Conservation (phyloP, 2,888 invertebrate genomes). For the Prosopocoilus inquinatus region DNA sequence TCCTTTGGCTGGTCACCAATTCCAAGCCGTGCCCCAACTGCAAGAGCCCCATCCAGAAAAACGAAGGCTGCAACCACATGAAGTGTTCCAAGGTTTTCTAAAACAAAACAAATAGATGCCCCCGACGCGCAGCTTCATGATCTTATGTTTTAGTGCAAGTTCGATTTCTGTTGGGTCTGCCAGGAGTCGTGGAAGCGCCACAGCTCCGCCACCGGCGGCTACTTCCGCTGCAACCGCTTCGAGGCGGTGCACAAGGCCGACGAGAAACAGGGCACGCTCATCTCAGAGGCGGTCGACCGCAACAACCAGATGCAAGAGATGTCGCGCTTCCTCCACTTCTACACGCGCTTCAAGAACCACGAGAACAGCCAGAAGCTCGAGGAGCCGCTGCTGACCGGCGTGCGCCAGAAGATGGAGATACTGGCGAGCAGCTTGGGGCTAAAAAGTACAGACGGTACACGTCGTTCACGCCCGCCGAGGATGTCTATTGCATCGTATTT, state of each 20-base stretch:
- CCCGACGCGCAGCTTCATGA: background rate
- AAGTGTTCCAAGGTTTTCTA: constrained; percentile 63
- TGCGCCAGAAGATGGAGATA: constrained; percentile 62
- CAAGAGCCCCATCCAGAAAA: constrained; percentile 69
- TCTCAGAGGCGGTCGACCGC: constrained; percentile 59
- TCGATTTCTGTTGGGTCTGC: constrained; percentile 73
- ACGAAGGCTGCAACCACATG: constrained; percentile 73
- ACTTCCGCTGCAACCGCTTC: constrained; percentile 61
- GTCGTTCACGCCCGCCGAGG: background rate
- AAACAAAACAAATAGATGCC: background rate
- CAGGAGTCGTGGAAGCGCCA: constrained; percentile 70
- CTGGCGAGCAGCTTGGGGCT: constrained; percentile 55
- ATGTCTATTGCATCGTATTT: background rate
- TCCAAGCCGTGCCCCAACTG: constrained; percentile 71
- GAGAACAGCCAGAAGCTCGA: constrained; percentile 64
- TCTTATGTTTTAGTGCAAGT: constrained; percentile 59
- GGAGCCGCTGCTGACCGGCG: constrained; percentile 58
- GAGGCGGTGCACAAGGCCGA: constrained; percentile 64
- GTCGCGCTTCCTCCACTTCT: constrained; percentile 65
- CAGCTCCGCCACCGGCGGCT: constrained; percentile 67
- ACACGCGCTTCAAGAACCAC: constrained; percentile 64
- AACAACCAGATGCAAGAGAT: constrained; percentile 61
- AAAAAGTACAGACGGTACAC: constrained; percentile 46
- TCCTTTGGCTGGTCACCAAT: constrained; percentile 67
- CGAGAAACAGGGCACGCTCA: constrained; percentile 57